phyloP scores from a whole-genome alignment of 2,113 vertebrate genomes.

The Vicugna pacos region DNA sequence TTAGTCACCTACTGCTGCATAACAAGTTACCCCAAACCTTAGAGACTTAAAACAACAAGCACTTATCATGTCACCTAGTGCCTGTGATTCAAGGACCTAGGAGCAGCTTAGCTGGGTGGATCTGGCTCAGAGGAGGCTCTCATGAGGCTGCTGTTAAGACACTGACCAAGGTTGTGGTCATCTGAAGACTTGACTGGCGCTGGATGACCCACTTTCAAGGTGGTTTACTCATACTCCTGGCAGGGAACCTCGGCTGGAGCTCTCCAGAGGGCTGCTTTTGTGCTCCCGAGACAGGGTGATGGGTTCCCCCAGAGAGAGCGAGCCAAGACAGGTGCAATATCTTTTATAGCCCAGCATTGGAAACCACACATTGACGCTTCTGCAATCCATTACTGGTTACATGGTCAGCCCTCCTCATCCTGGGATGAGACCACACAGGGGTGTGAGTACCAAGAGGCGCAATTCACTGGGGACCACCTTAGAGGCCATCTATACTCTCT shows the following conservation, averaged over 20 bases:
- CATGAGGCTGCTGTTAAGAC: too few relatives aligned
- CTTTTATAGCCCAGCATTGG: rapidly evolving
- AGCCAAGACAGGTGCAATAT: rapidly evolving
- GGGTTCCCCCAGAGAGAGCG: background rate
- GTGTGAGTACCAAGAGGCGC: too few relatives aligned
- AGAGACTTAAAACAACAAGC: background rate
- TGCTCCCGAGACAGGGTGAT: rapidly evolving
- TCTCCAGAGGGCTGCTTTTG: background rate
- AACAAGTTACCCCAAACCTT: too few relatives aligned
- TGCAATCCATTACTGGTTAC: rapidly evolving
- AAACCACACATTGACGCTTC: rapidly evolving
- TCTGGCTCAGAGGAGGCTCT: background rate
- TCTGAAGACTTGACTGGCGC: background rate
- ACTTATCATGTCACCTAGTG: too few relatives aligned
- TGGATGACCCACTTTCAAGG: rapidly evolving
- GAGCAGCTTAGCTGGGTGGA: too few relatives aligned
- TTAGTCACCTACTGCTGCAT: too few relatives aligned
- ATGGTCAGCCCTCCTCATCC: rapidly evolving
- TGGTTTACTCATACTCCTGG: background rate
- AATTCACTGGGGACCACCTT: background rate
- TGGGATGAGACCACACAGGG: too few relatives aligned
- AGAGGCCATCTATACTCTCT: background rate
- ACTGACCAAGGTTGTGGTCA: rapidly evolving
- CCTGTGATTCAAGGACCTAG: too few relatives aligned
- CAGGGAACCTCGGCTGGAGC: background rate